Base-by-base conservation (phyloP, 2,888 invertebrate species). In the Pollenia griseotomentosa region DNA sequence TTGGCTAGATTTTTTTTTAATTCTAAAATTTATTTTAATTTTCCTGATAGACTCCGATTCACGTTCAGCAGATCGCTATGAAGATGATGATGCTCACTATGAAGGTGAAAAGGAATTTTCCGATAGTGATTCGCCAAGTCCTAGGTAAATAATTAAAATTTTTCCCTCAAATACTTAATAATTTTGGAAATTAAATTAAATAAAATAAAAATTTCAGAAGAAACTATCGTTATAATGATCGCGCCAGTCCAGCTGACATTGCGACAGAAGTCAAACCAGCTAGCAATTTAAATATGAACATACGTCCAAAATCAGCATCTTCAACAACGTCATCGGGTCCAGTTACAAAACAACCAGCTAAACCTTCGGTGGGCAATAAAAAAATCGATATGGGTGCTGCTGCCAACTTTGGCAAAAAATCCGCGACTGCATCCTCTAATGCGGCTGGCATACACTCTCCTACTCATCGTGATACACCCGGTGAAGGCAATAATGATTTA, bases 101-200 rank as follows among this genome's bases (percentile, higher is more conserved):
- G 96, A 96, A 87, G 95, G 95, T 10, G 96, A 96, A 88, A 94
- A 95, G 73, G 96, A 96, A 90, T 96, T 96, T 89, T 96, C 96
- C 23, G 96, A 96, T 90, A 95, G 95, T 73, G 96, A 96, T 90
- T 94, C 95, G 63, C 94, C 94, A 33, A 94, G 94, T 88, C 94
- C 93, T 68, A 92, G 91, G 93, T 91, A 89, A 44, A 59, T 78
- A 44, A 8, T 23, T 74, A 33, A 55, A 0, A 23, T n/a, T 68
- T 59, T 65, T n/a, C 7, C 33, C n/a, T 44, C 0, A 46, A 44
- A 68, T 9, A 42, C 14, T n/a, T n/a, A 16, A 48, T 66, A 14
- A 33, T 33, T 33, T 33, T 33, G 14, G 14, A 66, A 11, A 46
- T 12, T 40, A 48, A 48, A 48, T 53, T 8, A 19, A 2, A 7